Evolutionary conservation across 2,797 vertebrate genomes (phyloP).

Genomic region (Mallotus villosus): DNA sequence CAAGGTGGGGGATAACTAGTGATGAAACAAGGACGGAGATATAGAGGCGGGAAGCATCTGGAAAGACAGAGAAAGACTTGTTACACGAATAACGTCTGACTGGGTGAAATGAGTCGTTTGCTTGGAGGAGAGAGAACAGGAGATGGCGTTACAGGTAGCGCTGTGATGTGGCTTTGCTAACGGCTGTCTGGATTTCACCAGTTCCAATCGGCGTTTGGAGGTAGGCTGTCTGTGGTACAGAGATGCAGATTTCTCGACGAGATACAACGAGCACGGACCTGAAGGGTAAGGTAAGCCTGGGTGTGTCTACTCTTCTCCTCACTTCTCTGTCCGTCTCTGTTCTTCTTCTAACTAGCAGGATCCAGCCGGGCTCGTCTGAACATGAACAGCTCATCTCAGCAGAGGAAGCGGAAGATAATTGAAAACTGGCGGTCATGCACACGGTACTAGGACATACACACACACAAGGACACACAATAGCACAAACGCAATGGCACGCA

Average conservation of each 20-base stretch:
- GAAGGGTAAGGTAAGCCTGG: constrained; percentile 37
- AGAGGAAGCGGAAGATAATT: constrained; percentile 63
- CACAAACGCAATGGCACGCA: neutral
- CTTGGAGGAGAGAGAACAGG: constrained; percentile 35
- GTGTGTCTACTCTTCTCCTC: constrained; percentile 33
- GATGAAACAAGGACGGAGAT: constrained; percentile 64
- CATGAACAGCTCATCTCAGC: constrained; percentile 57
- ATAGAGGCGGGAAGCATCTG: constrained; percentile 62
- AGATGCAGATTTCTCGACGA: constrained; percentile 19
- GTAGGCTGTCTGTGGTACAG: neutral
- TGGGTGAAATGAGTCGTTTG: constrained; percentile 30
- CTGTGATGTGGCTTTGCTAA: neutral
- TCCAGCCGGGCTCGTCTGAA: constrained; percentile 43
- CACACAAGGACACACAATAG: constrained; percentile 22
- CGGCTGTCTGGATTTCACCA: constrained; percentile 3
- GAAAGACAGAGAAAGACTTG: constrained; percentile 42
- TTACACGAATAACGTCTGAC: constrained; percentile 50
- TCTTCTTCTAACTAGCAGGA: constrained; percentile 28
- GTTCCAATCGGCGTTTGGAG: constrained; percentile 19
- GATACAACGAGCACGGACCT: constrained; percentile 37
- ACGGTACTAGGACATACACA: constrained; percentile 2
- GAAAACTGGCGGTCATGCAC: constrained; percentile 61
- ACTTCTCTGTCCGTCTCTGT: constrained; percentile 13
- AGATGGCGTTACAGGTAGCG: neutral
- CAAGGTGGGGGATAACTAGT: constrained; percentile 68